Evolutionary conservation across 2,113 vertebrate genomes (phyloP).

Genomic region (Alces alces): DNA sequence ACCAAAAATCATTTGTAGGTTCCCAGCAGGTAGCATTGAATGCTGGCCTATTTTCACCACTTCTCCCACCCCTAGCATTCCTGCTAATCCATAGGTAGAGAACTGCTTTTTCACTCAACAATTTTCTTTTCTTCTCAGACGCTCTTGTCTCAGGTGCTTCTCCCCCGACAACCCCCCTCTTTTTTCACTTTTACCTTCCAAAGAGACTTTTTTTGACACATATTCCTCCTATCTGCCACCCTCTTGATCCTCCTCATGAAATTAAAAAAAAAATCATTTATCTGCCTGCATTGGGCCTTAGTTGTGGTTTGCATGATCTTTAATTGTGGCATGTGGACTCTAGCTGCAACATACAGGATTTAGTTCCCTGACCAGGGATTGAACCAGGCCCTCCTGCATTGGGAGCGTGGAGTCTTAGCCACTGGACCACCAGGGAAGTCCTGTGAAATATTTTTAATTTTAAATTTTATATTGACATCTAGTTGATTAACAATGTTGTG

Average conservation of each 20-base stretch:
- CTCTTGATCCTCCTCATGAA: not conserved
- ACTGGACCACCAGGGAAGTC: not conserved
- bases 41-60: fast-evolving
- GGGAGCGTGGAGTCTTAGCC: not conserved
- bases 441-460: not conserved
- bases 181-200: not conserved
- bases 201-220: not conserved
- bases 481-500: not conserved
- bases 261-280: not conserved
- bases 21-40: not conserved
- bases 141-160: not conserved
- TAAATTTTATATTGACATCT: not conserved
- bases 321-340: not conserved
- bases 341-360: not conserved
- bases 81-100: not conserved
- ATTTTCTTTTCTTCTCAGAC: not conserved
- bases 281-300: not conserved
- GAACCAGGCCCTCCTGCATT: not conserved
- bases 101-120: not conserved
- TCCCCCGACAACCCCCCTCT: not conserved
- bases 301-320: not conserved
- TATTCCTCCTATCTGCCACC: not conserved
- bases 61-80: fast-evolving
- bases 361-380: not conserved
- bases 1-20: not conserved